A percentile compares a stretch with the other conserved stretches of the same genome.
Conservation (phyloP, 1,140 invertebrate species). For the Drosophila ohnishii region DNA sequence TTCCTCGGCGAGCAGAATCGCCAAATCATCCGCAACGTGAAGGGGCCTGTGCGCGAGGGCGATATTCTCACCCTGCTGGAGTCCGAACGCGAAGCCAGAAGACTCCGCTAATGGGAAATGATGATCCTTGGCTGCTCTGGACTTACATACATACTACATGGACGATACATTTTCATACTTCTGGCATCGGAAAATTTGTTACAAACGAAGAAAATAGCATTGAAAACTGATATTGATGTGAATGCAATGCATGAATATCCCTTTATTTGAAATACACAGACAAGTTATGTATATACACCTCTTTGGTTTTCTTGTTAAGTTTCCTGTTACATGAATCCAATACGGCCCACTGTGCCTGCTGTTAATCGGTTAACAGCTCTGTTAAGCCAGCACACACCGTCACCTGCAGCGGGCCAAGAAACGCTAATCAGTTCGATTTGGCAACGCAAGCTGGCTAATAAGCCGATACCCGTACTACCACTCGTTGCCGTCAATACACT, state of each 20-base stretch:
- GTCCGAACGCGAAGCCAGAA: constrained; percentile 98
- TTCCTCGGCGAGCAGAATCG: constrained; percentile 98
- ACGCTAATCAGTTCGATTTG: constrained; percentile 49
- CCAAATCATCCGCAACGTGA: constrained; percentile 99
- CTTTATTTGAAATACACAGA: background rate
- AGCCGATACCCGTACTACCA: constrained; percentile 34
- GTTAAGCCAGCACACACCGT: constrained; percentile 20
- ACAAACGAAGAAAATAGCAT: constrained; percentile 5
- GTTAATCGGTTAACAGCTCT: constrained; percentile 34
- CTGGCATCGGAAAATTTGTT: background rate
- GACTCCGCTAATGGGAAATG: constrained; percentile 89
- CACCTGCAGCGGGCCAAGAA: constrained; percentile 47
- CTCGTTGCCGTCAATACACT: constrained; percentile 34
- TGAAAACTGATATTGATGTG: background rate
- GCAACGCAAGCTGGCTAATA: constrained; percentile 50
- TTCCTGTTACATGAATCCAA: too few relatives aligned
- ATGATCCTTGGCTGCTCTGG: constrained; percentile 7
- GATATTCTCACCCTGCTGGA: constrained; percentile 99
- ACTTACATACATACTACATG: constrained; percentile 1
- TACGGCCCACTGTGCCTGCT: constrained; percentile 31
- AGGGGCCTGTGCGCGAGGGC: constrained; percentile 99
- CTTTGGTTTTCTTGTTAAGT: background rate
- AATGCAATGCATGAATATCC: background rate
- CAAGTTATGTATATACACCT: background rate
- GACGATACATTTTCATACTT: constrained; percentile 19